phyloP scores from a whole-genome alignment of 1,140 invertebrate genomes.

The Sycophaga agraensis region DNA sequence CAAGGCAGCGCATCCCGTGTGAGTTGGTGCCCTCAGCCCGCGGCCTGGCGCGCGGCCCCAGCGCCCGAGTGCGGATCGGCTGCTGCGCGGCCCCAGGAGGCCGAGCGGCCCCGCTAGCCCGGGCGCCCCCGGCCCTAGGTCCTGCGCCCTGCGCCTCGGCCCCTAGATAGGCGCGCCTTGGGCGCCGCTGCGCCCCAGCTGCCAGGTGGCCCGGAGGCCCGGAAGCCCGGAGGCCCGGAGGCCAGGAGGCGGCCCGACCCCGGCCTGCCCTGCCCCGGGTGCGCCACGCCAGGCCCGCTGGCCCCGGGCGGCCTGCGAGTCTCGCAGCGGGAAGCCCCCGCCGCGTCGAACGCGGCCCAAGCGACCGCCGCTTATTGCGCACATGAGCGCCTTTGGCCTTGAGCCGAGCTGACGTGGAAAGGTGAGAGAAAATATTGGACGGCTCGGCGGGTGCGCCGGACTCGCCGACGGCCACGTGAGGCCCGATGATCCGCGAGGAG shows the following conservation, averaged over 20 bases:
- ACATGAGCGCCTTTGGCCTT: constrained; percentile 32
- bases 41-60: not conserved
- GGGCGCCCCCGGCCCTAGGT: too few species aligned
- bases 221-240: not conserved
- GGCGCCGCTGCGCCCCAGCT: too few species aligned
- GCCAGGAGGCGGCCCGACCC: not conserved
- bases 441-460: not conserved
- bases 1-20: not conserved
- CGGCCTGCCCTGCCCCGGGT: not conserved
- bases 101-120: too few species aligned
- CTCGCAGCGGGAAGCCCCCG: not conserved
- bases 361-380: constrained; percentile 6
- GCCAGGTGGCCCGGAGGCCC: too few species aligned
- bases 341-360: not conserved
- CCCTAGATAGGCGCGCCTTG: too few species aligned
- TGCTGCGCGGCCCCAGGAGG: too few species aligned
- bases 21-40: not conserved
- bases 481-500: constrained; percentile 10
- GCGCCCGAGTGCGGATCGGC: too few species aligned
- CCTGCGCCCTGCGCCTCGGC: too few species aligned
- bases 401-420: not conserved
- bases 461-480: too few species aligned
- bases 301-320: not conserved
- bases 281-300: not conserved
- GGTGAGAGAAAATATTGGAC: too few species aligned